Percentiles rank a stretch among this genome's conserved stretches.
These are phyloP conservation scores for Drosophila neocordata DNA, from an alignment of 1,140 invertebrate genomes.

Conservation along the genomic window DNA sequence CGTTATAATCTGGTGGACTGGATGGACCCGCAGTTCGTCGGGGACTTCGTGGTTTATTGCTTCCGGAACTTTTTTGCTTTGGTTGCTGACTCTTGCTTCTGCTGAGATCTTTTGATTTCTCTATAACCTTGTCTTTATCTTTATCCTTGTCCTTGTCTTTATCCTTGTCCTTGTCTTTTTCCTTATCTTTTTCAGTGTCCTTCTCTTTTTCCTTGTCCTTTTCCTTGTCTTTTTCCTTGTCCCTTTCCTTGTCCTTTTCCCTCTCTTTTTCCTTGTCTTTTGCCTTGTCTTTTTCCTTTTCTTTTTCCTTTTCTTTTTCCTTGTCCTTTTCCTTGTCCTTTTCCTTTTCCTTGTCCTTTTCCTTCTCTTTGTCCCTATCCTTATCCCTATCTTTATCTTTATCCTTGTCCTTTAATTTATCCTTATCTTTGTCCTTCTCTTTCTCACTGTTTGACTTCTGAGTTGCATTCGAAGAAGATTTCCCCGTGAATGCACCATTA, in stretches of 20 bases:
- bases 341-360: not conserved
- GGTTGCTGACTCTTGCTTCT: not conserved
- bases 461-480: not conserved
- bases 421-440: not conserved
- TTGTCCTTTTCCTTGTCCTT: too few relatives aligned
- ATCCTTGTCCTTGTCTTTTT: not conserved
- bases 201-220: not conserved
- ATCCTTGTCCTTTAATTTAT: too few relatives aligned
- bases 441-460: not conserved
- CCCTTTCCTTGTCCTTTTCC: too few relatives aligned
- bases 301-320: too few relatives aligned
- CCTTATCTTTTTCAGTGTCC: not conserved
- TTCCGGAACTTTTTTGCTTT: not conserved
- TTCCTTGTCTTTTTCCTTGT: too few relatives aligned
- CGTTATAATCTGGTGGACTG: too few relatives aligned
- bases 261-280: too few relatives aligned
- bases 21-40: not conserved
- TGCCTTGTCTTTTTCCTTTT: too few relatives aligned
- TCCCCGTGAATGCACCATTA: not conserved
- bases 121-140: not conserved
- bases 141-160: not conserved
- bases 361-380: not conserved
- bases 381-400: not conserved
- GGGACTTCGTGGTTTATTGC: not conserved
- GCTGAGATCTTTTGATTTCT: not conserved